These are phyloP conservation scores for Penaeus indicus DNA, from an alignment of 1,140 invertebrate species.

Conservation along the genomic window DNA sequence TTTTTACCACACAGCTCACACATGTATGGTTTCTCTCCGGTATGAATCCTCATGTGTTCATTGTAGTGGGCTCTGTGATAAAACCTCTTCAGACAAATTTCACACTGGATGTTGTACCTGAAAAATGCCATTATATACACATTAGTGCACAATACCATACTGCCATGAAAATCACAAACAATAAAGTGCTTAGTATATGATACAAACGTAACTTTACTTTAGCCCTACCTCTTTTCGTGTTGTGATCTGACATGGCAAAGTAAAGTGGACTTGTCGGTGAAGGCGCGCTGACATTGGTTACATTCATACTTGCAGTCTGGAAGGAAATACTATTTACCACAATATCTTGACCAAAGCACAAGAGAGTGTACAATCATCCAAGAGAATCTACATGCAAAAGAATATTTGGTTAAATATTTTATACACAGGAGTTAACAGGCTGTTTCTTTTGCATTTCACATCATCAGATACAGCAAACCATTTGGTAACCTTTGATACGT, in stretches of 20 bases:
- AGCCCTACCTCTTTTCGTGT: slow-evolving; percentile 57
- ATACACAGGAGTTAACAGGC: too few relatives aligned
- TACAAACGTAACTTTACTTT: background rate
- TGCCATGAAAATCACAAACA: too few relatives aligned
- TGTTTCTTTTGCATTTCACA: too few relatives aligned
- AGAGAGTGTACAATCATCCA: too few relatives aligned
- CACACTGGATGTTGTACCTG: slow-evolving; percentile 61
- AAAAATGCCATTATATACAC: background rate
- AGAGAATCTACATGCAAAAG: too few relatives aligned
- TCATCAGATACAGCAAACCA: too few relatives aligned
- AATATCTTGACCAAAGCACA: too few relatives aligned
- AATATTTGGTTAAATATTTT: too few relatives aligned
- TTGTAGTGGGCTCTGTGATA: slow-evolving; percentile 63
- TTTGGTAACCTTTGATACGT: too few relatives aligned
- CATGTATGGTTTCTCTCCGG: slow-evolving; percentile 76
- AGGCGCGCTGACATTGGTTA: slow-evolving; percentile 53
- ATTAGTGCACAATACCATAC: background rate
- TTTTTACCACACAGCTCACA: slow-evolving; percentile 76
- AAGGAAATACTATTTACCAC: background rate
- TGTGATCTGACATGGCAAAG: slow-evolving; percentile 52
- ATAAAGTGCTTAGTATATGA: too few relatives aligned
- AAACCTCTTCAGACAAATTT: slow-evolving; percentile 55
- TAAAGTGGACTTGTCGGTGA: slow-evolving; percentile 59
- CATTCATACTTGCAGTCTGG: slow-evolving; percentile 65
- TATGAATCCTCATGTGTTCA: slow-evolving; percentile 68